A percentile compares a stretch with the other conserved stretches of the same genome.
Evolutionary conservation across 1,140 invertebrate species (phyloP).

Genomic region (Hylaeus volcanicus): DNA sequence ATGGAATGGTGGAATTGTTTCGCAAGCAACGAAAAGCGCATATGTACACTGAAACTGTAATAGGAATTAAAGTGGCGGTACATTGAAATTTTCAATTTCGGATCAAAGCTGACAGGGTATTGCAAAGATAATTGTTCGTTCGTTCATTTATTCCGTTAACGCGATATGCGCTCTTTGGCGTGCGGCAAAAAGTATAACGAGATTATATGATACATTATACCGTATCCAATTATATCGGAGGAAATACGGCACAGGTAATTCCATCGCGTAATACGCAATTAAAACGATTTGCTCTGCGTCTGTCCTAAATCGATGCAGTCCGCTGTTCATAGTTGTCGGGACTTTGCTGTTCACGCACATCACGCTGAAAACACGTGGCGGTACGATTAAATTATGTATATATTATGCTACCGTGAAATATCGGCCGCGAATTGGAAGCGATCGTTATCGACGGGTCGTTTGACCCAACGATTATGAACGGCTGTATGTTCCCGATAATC

Average conservation of each 20-base stretch:
- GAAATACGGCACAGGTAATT: neutral
- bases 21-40: neutral
- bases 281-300: slow-evolving; percentile 21
- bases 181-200: neutral
- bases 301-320: neutral
- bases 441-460: slow-evolving; percentile 41
- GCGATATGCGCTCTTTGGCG: neutral
- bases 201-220: neutral
- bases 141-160: neutral
- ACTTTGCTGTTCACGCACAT: neutral
- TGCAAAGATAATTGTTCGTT: neutral
- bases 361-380: neutral
- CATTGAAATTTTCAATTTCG: neutral
- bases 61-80: neutral
- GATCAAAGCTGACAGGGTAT: neutral
- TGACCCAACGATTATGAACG: slow-evolving; percentile 37
- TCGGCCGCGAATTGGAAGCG: slow-evolving; percentile 2
- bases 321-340: neutral
- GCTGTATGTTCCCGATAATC: slow-evolving; percentile 11
- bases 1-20: slow-evolving; percentile 15
- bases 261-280: neutral
- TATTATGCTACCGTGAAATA: slow-evolving; percentile 23
- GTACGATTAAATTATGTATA: slow-evolving; percentile 22
- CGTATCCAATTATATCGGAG: neutral
- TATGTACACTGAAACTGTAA: neutral